These are phyloP conservation scores for Euspilapteryx auroguttella DNA, from an alignment of 2,888 invertebrate genomes.

Conservation along the genomic window DNA sequence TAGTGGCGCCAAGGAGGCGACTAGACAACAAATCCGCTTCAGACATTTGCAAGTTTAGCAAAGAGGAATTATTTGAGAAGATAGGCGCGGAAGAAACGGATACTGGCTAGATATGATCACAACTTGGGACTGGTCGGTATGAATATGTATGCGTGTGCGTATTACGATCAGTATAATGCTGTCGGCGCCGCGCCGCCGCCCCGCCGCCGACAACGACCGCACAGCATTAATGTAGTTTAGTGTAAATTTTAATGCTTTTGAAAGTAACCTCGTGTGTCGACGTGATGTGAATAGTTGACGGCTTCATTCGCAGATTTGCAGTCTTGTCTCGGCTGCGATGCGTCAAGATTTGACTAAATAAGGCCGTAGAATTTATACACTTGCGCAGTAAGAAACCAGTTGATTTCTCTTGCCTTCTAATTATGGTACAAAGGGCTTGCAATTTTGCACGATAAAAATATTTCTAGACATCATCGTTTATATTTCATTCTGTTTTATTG, in stretches of 20 bases:
- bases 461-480: no score
- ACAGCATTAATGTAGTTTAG: conserved; percentile 42
- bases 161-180: conserved; percentile 13
- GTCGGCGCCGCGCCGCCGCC: conserved; percentile 17
- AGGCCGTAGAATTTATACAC: no score
- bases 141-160: conserved; percentile 36
- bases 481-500: no score
- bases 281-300: conserved; percentile 30
- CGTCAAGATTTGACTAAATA: no score
- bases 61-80: conserved; percentile 12
- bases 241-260: conserved; percentile 44
- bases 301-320: conserved; percentile 29
- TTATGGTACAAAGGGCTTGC: no score
- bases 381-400: no score
- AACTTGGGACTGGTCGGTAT: conserved; percentile 16
- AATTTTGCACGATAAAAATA: no score
- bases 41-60: conserved; percentile 38
- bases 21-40: conserved; percentile 30
- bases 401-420: no score
- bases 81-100: no score
- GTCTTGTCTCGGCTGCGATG: no score
- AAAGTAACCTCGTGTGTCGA: conserved; percentile 31
- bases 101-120: no score
- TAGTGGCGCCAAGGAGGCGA: conserved; percentile 46
- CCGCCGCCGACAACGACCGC: conserved; percentile 17